phyloP scores from a whole-genome alignment of 2,888 invertebrate genomes.

The Flexamia atlantica region DNA sequence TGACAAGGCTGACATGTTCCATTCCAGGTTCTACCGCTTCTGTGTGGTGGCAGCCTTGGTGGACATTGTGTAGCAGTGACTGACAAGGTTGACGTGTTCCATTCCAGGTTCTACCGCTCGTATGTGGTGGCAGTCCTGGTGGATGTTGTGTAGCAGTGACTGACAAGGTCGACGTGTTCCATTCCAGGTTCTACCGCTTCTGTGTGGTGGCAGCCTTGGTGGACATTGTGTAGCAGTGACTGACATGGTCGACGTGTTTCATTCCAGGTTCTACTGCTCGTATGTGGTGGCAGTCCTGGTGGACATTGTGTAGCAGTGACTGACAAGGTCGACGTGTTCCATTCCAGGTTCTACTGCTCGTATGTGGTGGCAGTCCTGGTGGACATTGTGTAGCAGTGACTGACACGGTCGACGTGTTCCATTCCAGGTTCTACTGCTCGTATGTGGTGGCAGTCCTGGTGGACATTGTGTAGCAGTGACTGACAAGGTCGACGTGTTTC shows the following conservation, averaged over 20 bases:
- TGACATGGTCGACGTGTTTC: too few species aligned
- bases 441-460: too few species aligned
- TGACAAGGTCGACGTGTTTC: too few species aligned
- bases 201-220: too few species aligned
- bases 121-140: too few species aligned
- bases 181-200: too few species aligned
- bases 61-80: slow-evolving; percentile 27
- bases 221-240: too few species aligned
- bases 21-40: slow-evolving; percentile 46
- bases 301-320: slow-evolving; percentile 32
- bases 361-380: slow-evolving; percentile 53
- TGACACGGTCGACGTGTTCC: slow-evolving; percentile 10
- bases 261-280: slow-evolving; percentile 51
- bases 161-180: too few species aligned
- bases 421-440: too few species aligned
- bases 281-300: slow-evolving; percentile 58
- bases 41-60: slow-evolving; percentile 55
- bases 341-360: slow-evolving; percentile 51
- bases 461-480: too few species aligned
- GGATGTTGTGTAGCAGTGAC: too few species aligned
- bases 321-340: neutral
- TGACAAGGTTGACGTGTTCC: slow-evolving; percentile 25
- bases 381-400: slow-evolving; percentile 18
- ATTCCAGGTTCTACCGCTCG: too few species aligned
- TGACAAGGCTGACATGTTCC: slow-evolving; percentile 17